Conservation (phyloP, 2,797 vertebrate genomes). For the Ctenopoma kingsleyae region DNA sequence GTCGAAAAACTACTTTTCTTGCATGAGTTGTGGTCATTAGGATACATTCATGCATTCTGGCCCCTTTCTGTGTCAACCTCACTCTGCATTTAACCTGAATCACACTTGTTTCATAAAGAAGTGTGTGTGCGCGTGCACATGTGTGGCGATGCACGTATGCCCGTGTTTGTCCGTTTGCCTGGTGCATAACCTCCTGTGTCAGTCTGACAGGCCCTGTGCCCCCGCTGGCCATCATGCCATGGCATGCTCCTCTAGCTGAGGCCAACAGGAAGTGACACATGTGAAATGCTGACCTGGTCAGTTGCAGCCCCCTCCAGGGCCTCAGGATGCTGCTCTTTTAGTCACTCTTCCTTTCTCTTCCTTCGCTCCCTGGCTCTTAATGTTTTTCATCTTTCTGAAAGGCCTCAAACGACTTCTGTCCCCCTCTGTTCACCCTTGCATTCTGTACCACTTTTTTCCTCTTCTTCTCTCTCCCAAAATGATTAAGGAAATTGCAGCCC, state of each 20-base stretch:
- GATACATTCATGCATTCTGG: constrained; percentile 7
- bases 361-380: constrained; percentile 5
- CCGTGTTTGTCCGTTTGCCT: constrained; percentile 57
- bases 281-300: constrained; percentile 83
- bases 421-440: constrained; percentile 38
- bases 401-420: constrained; percentile 45
- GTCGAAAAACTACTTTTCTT: constrained; percentile 6
- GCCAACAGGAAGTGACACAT: constrained; percentile 81
- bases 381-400: constrained; percentile 27
- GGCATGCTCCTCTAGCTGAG: constrained; percentile 69
- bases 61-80: constrained; percentile 28
- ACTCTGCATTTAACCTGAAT: constrained; percentile 49
- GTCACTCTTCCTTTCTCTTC: constrained; percentile 42
- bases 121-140: not conserved
- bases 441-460: constrained; percentile 29
- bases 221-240: constrained; percentile 69
- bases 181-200: constrained; percentile 77
- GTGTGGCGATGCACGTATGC: constrained; percentile 24
- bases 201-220: constrained; percentile 73
- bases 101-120: constrained; percentile 52
- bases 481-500: constrained; percentile 61
- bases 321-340: constrained; percentile 76
- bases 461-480: constrained; percentile 46
- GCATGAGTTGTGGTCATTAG: not conserved
- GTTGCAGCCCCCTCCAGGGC: constrained; percentile 61